Base-by-base conservation (phyloP, 2,888 invertebrate genomes). In the Caradrina kadenii region DNA sequence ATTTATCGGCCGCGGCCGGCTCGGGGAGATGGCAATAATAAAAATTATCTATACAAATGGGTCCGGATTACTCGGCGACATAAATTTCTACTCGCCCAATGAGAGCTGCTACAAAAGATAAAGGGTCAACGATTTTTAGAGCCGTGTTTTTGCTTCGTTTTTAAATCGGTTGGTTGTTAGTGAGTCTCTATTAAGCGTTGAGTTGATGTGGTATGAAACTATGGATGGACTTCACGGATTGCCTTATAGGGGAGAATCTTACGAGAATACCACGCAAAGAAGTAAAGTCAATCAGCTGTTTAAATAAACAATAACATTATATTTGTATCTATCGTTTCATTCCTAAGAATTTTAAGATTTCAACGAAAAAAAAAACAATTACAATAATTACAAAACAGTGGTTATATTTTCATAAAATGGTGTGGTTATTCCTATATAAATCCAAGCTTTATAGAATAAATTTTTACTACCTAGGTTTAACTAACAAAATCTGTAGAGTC, bases 11-110 rank as follows among this genome's bases (percentile, higher is more conserved):
- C 87, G 92, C 92, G 94, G 93, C 92, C 93, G 94, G 93, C 93
- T 91, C 88, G 88, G 89, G 90, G 93, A 94, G 95, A 95, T 95
- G 94, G 95, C 95, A 96, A 96, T 96, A 96, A 96, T 96, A 96
- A 96, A 96, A 96, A 96, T 96, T 96, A 96, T 96, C 96, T 95
- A 95, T 96, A 96, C 95, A 96, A 96, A 96, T 95, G 95, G 95
- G 92, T 83, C 89, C 86, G 95, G 95, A 96, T 96, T 96, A 96
- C 94, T 94, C 90, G 90, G 84, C 93, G 94, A 95, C 95, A 96
- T 96, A 96, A 96, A 96, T 96, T 96, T 93, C 93, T 94, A 93
- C 88, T 92, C 91, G 91, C 89, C 93, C 95, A 94, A 95, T 94
- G 95, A 94, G 92, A 85, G 92, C 93, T 93, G 93, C 88, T 88